These are phyloP conservation scores for Apogon hyalosoma DNA, from an alignment of 2,797 vertebrate species.

Conservation along the genomic window DNA sequence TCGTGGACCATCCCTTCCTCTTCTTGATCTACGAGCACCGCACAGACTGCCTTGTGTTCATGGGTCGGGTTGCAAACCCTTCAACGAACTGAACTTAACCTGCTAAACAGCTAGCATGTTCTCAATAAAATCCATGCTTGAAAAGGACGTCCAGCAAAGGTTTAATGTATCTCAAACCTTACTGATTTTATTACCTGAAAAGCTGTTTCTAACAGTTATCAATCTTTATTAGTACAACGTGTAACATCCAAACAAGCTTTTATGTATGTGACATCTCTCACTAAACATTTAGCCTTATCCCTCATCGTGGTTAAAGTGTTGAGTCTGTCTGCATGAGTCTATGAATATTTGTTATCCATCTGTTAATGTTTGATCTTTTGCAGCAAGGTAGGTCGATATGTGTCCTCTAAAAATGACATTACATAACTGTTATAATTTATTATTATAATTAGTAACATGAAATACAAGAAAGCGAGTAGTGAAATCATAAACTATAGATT, in stretches of 20 bases:
- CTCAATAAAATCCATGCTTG: slow-evolving; percentile 1
- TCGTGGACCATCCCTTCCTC: slow-evolving; percentile 91
- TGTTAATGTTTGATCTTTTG: slow-evolving; percentile 68
- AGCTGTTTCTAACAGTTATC: slow-evolving; percentile 12
- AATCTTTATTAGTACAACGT: slow-evolving; percentile 16
- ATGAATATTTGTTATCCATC: slow-evolving; percentile 38
- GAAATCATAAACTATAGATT: slow-evolving; percentile 17
- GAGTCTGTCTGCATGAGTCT: slow-evolving; percentile 26
- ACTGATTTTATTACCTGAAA: slow-evolving; percentile 8
- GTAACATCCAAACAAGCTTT: slow-evolving; percentile 10
- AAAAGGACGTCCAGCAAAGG: neutral
- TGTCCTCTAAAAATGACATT: slow-evolving; percentile 9
- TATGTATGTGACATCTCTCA: slow-evolving; percentile 9
- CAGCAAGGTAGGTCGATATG: slow-evolving; percentile 15
- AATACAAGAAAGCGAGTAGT: slow-evolving; percentile 2
- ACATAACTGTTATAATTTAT: slow-evolving; percentile 12
- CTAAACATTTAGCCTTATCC: slow-evolving; percentile 28
- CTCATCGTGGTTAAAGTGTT: slow-evolving; percentile 17
- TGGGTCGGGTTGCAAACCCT: slow-evolving; percentile 93
- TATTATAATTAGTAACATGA: slow-evolving; percentile 16
- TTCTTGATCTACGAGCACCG: slow-evolving; percentile 97
- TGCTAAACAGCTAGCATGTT: slow-evolving; percentile 7
- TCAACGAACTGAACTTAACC: slow-evolving; percentile 76
- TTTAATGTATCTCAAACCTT: slow-evolving; percentile 5
- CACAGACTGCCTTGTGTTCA: slow-evolving; percentile 94